Evolutionary conservation across 2,888 invertebrate genomes (phyloP).

Genomic region (Mongoloraphidia duomilia): DNA sequence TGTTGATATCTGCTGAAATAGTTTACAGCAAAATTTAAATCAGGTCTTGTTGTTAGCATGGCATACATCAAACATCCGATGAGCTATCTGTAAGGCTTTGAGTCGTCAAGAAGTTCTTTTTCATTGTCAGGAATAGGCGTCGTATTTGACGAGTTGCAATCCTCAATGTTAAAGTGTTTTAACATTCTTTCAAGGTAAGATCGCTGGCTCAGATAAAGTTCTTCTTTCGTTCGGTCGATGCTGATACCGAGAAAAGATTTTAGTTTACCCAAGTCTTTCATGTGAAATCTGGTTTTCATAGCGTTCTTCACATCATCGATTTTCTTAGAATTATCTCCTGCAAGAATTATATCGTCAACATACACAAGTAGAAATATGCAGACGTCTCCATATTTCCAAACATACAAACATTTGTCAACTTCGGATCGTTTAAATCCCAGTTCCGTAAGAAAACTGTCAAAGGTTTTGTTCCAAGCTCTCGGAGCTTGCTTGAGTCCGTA

Average conservation of each 20-base stretch:
- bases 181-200: too few relatives aligned
- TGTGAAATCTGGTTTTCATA: too few relatives aligned
- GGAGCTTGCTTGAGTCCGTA: conserved; percentile 21
- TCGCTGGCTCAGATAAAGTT: too few relatives aligned
- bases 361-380: too few relatives aligned
- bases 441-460: conserved; percentile 12
- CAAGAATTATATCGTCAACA: too few relatives aligned
- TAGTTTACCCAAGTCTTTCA: too few relatives aligned
- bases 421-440: conserved; percentile 13
- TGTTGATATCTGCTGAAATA: conserved; percentile 6
- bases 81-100: conserved; percentile 5
- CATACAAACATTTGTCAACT: conserved; percentile 17
- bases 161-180: too few relatives aligned
- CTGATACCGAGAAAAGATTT: too few relatives aligned
- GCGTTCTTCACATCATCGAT: too few relatives aligned
- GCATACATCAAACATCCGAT: conserved; percentile 7
- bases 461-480: conserved; percentile 17
- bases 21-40: conserved; percentile 8
- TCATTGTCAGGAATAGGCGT: conserved; percentile 7
- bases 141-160: too few relatives aligned
- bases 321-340: too few relatives aligned
- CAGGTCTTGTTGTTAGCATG: conserved; percentile 6
- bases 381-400: conserved; percentile 6
- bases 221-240: too few relatives aligned
- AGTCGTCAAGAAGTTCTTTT: background rate